A percentile compares a stretch with the other conserved stretches of the same genome.
These are phyloP conservation scores for Vireo altiloquus DNA, from an alignment of 2,113 vertebrate genomes.

Conservation along the genomic window DNA sequence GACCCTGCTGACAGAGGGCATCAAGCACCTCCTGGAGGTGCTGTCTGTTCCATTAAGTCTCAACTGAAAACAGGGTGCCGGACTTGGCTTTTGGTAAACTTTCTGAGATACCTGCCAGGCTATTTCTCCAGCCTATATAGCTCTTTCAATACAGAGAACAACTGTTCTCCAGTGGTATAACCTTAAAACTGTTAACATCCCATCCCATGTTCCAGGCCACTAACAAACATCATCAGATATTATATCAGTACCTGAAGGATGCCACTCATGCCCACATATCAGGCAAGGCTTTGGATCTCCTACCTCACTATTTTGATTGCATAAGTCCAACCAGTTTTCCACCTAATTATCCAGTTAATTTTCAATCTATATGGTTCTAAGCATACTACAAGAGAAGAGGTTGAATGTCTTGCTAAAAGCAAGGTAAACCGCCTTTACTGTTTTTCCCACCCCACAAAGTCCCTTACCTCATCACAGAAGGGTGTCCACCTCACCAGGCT, in stretches of 20 bases:
- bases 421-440: not conserved
- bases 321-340: not conserved
- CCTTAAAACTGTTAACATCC: not conserved
- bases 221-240: not conserved
- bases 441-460: not conserved
- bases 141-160: not conserved
- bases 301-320: not conserved
- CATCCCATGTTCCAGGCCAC: not conserved
- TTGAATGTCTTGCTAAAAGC: not conserved
- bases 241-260: not conserved
- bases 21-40: not conserved
- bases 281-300: not conserved
- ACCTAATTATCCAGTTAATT: not conserved
- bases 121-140: not conserved
- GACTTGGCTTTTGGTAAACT: not conserved
- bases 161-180: not conserved
- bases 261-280: not conserved
- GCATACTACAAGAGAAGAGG: not conserved
- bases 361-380: not conserved
- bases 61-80: not conserved
- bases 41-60: not conserved
- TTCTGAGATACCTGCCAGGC: not conserved
- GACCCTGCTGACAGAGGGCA: rapidly evolving
- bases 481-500: not conserved
- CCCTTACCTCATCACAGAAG: not conserved